Conservation (phyloP, 2,797 vertebrate species). For the Megaceryle alcyon region DNA sequence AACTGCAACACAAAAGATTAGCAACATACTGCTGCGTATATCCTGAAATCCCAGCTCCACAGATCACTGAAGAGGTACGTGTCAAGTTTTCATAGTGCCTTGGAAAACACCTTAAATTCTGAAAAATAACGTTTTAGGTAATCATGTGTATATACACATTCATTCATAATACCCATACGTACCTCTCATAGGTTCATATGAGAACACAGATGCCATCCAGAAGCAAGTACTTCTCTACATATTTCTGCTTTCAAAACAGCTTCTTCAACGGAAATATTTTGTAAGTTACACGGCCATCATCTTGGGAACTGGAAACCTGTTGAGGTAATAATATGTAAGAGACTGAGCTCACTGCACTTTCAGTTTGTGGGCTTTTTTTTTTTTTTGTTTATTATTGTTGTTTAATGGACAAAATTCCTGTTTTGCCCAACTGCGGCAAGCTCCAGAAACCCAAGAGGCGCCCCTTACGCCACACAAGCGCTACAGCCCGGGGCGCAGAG, state of each 20-base stretch:
- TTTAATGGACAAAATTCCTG: background rate
- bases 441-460: background rate
- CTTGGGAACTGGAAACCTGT: slow-evolving; percentile 8
- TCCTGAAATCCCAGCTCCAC: background rate
- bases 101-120: background rate
- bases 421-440: background rate
- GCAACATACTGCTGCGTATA: background rate
- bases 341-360: background rate
- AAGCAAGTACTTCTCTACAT: background rate
- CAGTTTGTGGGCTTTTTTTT: background rate
- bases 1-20: background rate
- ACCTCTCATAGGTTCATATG: background rate
- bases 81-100: background rate
- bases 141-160: background rate
- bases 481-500: rapidly evolving
- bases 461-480: rapidly evolving
- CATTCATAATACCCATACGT: background rate
- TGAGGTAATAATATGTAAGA: background rate
- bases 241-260: background rate
- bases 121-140: background rate
- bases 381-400: background rate
- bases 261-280: background rate
- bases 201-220: background rate
- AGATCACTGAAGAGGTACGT: background rate
- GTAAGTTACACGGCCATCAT: background rate